Evolutionary conservation across 2,797 vertebrate genomes (phyloP).

Genomic region (Phaenicophaeus curvirostris): DNA sequence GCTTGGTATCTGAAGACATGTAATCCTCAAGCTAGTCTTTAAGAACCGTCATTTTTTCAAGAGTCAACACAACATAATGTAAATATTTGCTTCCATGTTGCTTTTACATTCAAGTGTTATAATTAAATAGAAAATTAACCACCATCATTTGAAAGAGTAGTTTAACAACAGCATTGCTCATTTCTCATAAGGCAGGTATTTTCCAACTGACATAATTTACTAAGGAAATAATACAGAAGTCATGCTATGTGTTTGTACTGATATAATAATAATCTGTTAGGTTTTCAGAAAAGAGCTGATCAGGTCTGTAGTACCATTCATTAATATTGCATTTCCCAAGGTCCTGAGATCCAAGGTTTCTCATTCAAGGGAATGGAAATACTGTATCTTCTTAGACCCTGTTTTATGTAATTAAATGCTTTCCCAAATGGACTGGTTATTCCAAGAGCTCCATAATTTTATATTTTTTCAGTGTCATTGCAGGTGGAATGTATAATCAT

Average conservation of each 20-base stretch:
- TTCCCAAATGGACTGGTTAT: background rate
- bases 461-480: background rate
- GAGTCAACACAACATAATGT: background rate
- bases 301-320: background rate
- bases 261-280: background rate
- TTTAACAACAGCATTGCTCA: background rate
- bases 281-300: background rate
- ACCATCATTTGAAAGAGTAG: background rate
- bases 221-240: background rate
- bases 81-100: background rate
- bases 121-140: background rate
- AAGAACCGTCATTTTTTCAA: conserved; percentile 9
- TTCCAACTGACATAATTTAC: background rate
- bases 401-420: background rate
- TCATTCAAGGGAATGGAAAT: background rate
- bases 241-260: background rate
- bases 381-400: background rate
- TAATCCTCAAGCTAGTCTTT: conserved; percentile 36
- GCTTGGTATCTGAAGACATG: background rate
- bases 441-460: background rate
- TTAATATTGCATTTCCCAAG: background rate
- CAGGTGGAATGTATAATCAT: background rate
- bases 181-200: background rate
- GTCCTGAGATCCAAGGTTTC: background rate
- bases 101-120: background rate